Evolutionary conservation across 2,113 vertebrate species (phyloP).

Genomic region (Albula glossodonta): DNA sequence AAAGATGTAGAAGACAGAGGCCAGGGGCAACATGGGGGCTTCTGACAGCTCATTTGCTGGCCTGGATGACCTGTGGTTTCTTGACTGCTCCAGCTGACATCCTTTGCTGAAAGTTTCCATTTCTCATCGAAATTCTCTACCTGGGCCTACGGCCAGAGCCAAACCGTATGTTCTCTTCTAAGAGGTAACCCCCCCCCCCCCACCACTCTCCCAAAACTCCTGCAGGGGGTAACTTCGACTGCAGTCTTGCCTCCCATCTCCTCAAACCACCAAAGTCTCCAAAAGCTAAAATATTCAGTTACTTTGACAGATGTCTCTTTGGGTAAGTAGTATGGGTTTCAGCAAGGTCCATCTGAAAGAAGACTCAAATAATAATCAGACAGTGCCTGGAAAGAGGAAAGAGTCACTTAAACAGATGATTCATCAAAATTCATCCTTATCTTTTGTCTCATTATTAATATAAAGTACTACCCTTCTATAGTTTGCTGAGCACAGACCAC

Average conservation of each 20-base stretch:
- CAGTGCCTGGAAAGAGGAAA: background rate
- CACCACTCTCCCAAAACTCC: background rate
- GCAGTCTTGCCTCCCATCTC: background rate
- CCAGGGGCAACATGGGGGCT: too few relatives aligned
- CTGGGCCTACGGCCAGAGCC: too few relatives aligned
- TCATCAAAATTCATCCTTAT: too few relatives aligned
- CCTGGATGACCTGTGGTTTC: too few relatives aligned
- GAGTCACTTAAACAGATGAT: too few relatives aligned
- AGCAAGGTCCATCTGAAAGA: background rate
- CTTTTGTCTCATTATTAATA: too few relatives aligned
- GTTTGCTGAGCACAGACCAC: background rate
- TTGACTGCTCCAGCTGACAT: too few relatives aligned
- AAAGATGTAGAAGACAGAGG: too few relatives aligned
- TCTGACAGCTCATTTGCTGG: too few relatives aligned
- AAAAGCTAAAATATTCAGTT: background rate
- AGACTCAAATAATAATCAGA: background rate
- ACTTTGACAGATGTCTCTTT: background rate
- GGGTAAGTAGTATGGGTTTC: background rate
- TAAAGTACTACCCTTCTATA: too few relatives aligned
- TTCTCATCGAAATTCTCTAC: too few relatives aligned
- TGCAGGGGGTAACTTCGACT: background rate
- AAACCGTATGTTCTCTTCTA: background rate
- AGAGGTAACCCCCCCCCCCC: background rate
- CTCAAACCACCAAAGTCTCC: background rate
- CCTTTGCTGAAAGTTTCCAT: too few relatives aligned